Evolutionary conservation across 2,113 vertebrate genomes (phyloP), one percentile per base, ranked within the genome.

Genomic region (Salvelinus fontinalis): DNA sequence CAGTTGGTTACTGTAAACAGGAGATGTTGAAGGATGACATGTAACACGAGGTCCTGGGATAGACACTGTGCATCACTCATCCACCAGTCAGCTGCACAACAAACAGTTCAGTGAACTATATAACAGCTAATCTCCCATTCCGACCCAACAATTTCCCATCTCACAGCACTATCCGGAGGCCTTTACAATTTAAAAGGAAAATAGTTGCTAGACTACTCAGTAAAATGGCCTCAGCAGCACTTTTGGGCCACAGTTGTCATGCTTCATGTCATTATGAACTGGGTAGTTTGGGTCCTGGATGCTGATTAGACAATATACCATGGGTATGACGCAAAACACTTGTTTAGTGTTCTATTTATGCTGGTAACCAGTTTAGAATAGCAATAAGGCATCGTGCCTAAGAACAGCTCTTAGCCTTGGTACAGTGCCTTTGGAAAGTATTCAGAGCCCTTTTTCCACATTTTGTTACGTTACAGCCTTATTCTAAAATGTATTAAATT

Each of bases 101-200:
- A 24, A 26, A 75, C 62, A 75, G 59, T 67, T 34, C 67, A 39
- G 24, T 24, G 2, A 26, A 72, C 59, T 72, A 72, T 68, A 39
- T n/a, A 22, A 20, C 16, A 57, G 39, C 51, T 57, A 57, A 13
- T 39, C 7, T 39, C 26, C 65, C 2, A 13, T 27, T 29, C 16
- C 16, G 1, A 67, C 4, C 26, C 3, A 0, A 27, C n/a, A 26
- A 29, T 16, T 29, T 31, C 11, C 29, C 26, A 67, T 67, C 12
- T 29, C 13, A 65, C 22, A 65, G 62, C 62, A 64, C 11, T 66
- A 16, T 67, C 9, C 31, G 6, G 27, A 11, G 16, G 27, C 27
- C 13, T 67, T 26, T 16, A 27, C 65, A 13, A 22, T 26, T 65
- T 5, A 29, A 14, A 29, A 31, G 27, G 65, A 65, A 26, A 9